Base-by-base conservation (phyloP, 2,113 vertebrate genomes). In the Neolamprologus sp. region DNA sequence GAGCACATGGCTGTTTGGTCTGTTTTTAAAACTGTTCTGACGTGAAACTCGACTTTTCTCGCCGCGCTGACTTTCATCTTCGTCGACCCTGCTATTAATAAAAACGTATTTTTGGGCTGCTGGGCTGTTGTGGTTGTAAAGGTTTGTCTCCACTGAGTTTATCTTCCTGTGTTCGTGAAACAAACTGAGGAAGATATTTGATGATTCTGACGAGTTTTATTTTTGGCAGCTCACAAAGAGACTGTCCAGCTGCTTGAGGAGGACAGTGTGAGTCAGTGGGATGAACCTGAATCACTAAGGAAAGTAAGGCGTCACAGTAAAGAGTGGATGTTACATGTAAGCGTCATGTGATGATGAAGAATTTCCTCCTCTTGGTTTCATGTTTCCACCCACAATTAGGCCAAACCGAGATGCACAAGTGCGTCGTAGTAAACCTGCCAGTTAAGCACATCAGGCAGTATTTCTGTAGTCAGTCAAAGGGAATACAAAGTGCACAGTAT, bases 21-120 rank as follows among this genome's bases (percentile, higher is more conserved):
- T 80, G 40, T 86, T 81, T 60, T 33, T 83, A 65, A 84, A 53
- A 58, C 35, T 37, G 23, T 65, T 53, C 42, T 51, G 58, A 6
- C 9, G 68, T 79, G 2, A 87, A 80, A 51, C 3, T 19, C 17
- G 8, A 33, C 85, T 81, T 26, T 42, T 83, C 60, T 28, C 31
- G 28, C 49, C 58, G 16, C 12, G 3, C 54, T 21, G 19, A 60
- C 81, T 89, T 89, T 89, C 6, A 80, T 92, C 49, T 3, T 40
- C 16, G 5, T n/a, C 11, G 17, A 87, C 14, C 10, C 28, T 63
- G 65, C 84, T 31, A 54, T 85, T 82, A 84, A 5, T 87, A 40
- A 73, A 81, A 65, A 45, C 79, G 2, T 91, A 81, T 93, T 92
- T 89, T 91, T 87, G 21, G 85, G 19, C 10, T 84, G 80, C 40